Conservation (phyloP, 1,140 invertebrate species). For the Bombus confusus region DNA sequence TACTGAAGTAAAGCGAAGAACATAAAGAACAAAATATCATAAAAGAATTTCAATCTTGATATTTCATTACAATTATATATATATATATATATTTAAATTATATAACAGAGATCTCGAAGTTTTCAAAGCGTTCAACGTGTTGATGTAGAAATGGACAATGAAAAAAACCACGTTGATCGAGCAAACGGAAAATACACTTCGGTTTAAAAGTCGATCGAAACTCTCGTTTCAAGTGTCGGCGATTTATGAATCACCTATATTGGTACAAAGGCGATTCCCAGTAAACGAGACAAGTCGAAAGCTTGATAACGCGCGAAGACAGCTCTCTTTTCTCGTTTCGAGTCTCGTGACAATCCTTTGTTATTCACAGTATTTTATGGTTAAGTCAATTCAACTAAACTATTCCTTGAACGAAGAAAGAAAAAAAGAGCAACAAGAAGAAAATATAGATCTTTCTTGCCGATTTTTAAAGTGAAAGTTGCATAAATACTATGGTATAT, state of each 20-base stretch:
- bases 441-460: not conserved
- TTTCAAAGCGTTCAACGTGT: not conserved
- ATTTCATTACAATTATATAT: not conserved
- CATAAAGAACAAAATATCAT: not conserved
- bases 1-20: not conserved
- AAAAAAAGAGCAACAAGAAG: not conserved
- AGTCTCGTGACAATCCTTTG: not conserved
- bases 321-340: not conserved
- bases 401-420: not conserved
- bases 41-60: not conserved
- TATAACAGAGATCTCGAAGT: not conserved
- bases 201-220: constrained; percentile 6
- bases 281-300: not conserved
- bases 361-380: not conserved
- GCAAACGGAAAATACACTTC: not conserved
- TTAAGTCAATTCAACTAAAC: too few relatives aligned
- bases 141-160: not conserved
- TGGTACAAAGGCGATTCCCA: not conserved
- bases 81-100: not conserved
- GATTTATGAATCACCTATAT: not conserved
- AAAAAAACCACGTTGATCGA: not conserved
- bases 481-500: constrained; percentile 14
- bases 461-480: not conserved
- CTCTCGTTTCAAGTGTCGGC: not conserved
- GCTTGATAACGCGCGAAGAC: too few relatives aligned